Conservation (phyloP, 2,888 invertebrate species). For the Augochlorella aurata region DNA sequence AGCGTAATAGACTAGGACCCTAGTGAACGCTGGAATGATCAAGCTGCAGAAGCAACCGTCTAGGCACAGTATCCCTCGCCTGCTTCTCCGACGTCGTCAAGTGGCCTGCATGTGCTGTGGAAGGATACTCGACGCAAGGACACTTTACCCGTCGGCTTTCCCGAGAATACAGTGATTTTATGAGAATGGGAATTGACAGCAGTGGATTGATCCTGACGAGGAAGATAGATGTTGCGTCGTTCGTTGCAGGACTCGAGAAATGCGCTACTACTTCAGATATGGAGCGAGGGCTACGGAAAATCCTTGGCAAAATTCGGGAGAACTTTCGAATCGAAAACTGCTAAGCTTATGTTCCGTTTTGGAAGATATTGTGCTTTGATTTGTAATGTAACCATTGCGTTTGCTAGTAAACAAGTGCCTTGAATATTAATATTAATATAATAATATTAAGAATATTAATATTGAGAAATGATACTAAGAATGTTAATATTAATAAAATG, state of each 20-base stretch:
- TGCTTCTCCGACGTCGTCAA: background rate
- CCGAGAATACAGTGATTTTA: background rate
- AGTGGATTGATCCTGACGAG: slow-evolving; percentile 1
- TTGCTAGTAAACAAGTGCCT: no score
- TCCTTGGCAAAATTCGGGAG: no score
- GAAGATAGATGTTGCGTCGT: background rate
- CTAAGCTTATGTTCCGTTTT: no score
- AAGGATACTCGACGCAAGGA: background rate
- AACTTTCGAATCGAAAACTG: no score
- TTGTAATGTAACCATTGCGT: no score
- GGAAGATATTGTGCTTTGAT: no score
- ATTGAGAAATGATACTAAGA: no score
- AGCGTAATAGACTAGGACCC: background rate
- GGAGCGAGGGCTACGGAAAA: background rate
- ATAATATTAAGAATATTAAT: no score
- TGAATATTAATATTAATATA: no score
- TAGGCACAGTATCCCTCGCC: background rate
- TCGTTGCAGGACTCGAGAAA: background rate
- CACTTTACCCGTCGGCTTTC: background rate
- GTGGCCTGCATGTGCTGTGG: background rate
- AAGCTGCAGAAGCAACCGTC: background rate
- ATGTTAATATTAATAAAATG: no score
- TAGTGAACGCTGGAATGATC: background rate
- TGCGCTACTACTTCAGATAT: background rate
- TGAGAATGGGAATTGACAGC: background rate